These are phyloP conservation scores for Volucella inflata DNA, from an alignment of 2,888 invertebrate genomes.

Conservation along the genomic window DNA sequence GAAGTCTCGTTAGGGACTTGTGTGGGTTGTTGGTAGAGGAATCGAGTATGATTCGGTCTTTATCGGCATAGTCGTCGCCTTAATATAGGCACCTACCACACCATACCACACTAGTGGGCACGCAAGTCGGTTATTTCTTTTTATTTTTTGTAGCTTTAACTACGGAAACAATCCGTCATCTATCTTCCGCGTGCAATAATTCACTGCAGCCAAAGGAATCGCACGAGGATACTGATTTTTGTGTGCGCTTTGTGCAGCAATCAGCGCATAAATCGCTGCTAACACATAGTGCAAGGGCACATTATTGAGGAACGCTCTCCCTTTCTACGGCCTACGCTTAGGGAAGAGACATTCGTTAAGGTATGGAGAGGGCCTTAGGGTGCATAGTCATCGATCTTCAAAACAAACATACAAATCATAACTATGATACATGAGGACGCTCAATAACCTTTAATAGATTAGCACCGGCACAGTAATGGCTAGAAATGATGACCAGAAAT, in stretches of 20 bases:
- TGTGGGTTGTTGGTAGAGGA: constrained; percentile 52
- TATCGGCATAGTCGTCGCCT: constrained; percentile 40
- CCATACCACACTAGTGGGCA: constrained; percentile 28
- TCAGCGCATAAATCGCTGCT: constrained; percentile 68
- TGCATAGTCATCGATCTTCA: constrained; percentile 69
- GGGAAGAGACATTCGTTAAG: constrained; percentile 15
- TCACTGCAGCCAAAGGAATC: constrained; percentile 31
- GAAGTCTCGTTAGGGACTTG: constrained; percentile 66
- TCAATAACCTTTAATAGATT: constrained; percentile 44
- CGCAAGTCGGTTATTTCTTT: constrained; percentile 30
- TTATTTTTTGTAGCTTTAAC: constrained; percentile 31
- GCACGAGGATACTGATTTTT: constrained; percentile 15
- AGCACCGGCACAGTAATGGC: constrained; percentile 30
- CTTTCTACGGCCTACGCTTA: constrained; percentile 69
- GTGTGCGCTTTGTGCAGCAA: constrained; percentile 69
- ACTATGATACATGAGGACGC: constrained; percentile 67
- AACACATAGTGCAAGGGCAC: constrained; percentile 67
- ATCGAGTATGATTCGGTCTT: constrained; percentile 1
- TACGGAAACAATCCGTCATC: constrained; percentile 74
- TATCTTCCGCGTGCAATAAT: constrained; percentile 75
- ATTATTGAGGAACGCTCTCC: constrained; percentile 68
- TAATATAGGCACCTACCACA: constrained; percentile 68
- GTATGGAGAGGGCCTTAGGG: constrained; percentile 52
- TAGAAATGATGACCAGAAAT: not conserved
- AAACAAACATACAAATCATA: constrained; percentile 74